These are phyloP conservation scores for Telmatherina bonti DNA, from an alignment of 2,797 vertebrate species.

Conservation along the genomic window DNA sequence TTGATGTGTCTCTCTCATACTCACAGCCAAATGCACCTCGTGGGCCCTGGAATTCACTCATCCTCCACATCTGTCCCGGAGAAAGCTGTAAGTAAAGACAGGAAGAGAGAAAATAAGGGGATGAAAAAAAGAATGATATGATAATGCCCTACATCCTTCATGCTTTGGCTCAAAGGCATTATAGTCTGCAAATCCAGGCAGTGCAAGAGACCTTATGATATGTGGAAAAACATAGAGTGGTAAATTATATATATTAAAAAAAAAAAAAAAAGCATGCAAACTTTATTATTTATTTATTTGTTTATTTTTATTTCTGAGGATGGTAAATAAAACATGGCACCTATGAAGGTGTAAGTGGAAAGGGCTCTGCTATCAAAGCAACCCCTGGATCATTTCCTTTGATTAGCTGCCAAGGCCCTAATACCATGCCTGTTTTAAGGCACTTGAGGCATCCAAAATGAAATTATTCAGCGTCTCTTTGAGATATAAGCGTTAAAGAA, in stretches of 20 bases:
- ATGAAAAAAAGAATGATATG: slow-evolving; percentile 29
- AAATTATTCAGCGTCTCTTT: slow-evolving; percentile 76
- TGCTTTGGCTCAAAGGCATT: slow-evolving; percentile 54
- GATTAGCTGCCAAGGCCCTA: slow-evolving; percentile 79
- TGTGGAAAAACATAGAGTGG: slow-evolving; percentile 74
- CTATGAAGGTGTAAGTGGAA: slow-evolving; percentile 59
- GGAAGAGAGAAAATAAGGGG: slow-evolving; percentile 12
- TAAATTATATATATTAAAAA: slow-evolving; percentile 80
- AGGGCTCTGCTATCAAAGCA: slow-evolving; percentile 72
- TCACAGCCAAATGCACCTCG: slow-evolving; percentile 46
- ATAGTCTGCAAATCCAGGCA: slow-evolving; percentile 67
- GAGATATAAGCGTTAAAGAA: slow-evolving; percentile 80
- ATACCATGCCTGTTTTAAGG: slow-evolving; percentile 74
- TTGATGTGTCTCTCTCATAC: slow-evolving; percentile 63
- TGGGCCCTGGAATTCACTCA: slow-evolving; percentile 56
- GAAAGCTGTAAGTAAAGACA: slow-evolving; percentile 50
- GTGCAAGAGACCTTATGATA: slow-evolving; percentile 48
- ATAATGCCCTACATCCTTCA: slow-evolving; percentile 44
- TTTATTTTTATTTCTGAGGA: slow-evolving; percentile 74
- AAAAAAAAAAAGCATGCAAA: too few species aligned
- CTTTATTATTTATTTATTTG: too few species aligned
- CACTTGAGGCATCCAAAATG: slow-evolving; percentile 78
- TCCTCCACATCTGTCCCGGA: slow-evolving; percentile 53
- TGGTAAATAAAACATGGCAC: slow-evolving; percentile 78
- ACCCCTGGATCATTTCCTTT: slow-evolving; percentile 80